Base-by-base conservation (phyloP, 2,888 invertebrate species). In the Cinara cedri region DNA sequence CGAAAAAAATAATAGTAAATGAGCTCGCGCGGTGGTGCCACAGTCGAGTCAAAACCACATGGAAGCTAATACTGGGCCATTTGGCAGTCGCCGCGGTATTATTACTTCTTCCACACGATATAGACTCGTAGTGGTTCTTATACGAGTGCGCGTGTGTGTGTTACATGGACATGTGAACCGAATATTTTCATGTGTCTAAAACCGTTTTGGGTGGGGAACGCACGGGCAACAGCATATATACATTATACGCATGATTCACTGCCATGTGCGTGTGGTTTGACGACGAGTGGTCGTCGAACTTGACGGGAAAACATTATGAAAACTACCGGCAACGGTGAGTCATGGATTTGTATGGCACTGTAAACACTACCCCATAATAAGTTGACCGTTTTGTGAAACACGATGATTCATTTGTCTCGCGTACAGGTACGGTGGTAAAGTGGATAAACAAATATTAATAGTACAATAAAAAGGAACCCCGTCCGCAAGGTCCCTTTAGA, bases 221-320 rank as follows among this genome's bases (percentile, higher is more conserved):
- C 21, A 42, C 16, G 8, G 8, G 63, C 21, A 14, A 9, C 13
- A 26, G n/a, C 42, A 44, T 13, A n/a, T n/a, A n/a, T n/a, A n/a
- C n/a, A 46, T 13, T 46, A 34, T 46, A 34, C 21, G 9, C 13
- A 70, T 62, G 78, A 78, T 78, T 78, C 78, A 78, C 70, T 51
- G 76, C 78, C 78, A 78, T 78, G 78, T 78, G 78, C 78, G 78
- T 70, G 76, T 26, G 60, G 51, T 70, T 70, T 24, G 60, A 62
- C 24, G 78, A 70, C 70, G 68, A 76, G 51, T 55, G 65, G 54
- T 54, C 74, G 34, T 68, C 70, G 68, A 34, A 60, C 68, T 57
- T 68, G 66, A 21, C 65, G 44, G 63, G 49, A 65, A 49, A 65
- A n/a, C 10, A 34, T 0, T 3, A 57, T 51, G 54, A 65, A 74